Base-by-base conservation (phyloP, 2,888 invertebrate species). In the Calameuta pallipes region DNA sequence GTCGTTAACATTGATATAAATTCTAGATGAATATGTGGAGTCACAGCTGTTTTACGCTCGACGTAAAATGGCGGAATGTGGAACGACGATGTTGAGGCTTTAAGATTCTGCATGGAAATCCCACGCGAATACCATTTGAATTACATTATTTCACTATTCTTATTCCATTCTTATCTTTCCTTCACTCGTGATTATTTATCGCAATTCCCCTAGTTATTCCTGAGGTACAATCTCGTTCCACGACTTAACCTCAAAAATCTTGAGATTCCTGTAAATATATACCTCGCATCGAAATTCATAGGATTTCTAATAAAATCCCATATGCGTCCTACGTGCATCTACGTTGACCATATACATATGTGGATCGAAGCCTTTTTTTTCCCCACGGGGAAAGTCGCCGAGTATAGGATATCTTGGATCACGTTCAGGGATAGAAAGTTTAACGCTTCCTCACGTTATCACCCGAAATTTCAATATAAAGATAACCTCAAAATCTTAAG, bases 61-160 rank as follows among this genome's bases (percentile, higher is more conserved):
- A 23, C 1, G 56, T 56, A 23, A 56, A 56, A 56, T 56, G 56
- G 56, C 56, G 56, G 56, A 56, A 56, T 56, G 23, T 23, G 56
- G 56, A 56, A 56, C 56, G 56, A 23, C 56, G 23, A 9, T 56
- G 6, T 56, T 9, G 23, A 9, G 56, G 56, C 56, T 56, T 56
- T 56, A 56, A 56, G 56, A 56, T 56, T 88, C 89, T 89, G 89
- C 87, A 83, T 82, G 81, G 81, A 82, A 78, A 83, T 89, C 89
- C 89, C 89, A 90, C 90, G 89, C 85, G 77, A 82, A 80, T 81
- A 75, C 85, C 56, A 23, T 56, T 56, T 56, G 23, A 56, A 56
- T 56, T 56, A 56, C 56, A 56, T 56, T 56, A 56, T 56, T 56
- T 2, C 85, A 86, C 87, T 86, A 87, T 88, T 84, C 76, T 80